A percentile compares a stretch with the other conserved stretches of the same genome.
phyloP scores from a whole-genome alignment of 2,797 vertebrate species.

The Enteromius unitaeniatus region DNA sequence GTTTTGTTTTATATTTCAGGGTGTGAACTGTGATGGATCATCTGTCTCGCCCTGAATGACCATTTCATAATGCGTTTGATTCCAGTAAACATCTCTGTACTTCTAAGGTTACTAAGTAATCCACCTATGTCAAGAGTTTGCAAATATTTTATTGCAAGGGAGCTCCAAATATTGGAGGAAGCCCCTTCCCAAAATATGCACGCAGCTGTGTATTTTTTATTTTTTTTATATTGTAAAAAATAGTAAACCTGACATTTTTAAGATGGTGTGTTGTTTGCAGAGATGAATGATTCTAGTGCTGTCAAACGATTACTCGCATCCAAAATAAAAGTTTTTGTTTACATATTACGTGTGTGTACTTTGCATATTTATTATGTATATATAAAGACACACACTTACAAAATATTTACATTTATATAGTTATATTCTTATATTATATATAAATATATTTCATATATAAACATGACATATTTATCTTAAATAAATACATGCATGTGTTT shows the following conservation, averaged over 20 bases:
- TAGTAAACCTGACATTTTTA: neutral
- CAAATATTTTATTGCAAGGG: neutral
- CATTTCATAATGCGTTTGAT: slow-evolving; percentile 40
- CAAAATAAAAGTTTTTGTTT: no score
- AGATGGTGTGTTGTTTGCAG: neutral
- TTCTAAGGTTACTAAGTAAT: slow-evolving; percentile 24
- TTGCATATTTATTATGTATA: no score
- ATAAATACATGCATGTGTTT: no score
- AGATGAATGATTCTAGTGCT: neutral
- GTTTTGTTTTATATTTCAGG: slow-evolving; percentile 52
- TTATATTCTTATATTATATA: no score
- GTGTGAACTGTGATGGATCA: slow-evolving; percentile 57
- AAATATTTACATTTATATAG: no score
- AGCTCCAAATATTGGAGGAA: neutral
- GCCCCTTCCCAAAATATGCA: neutral
- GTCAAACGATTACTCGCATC: no score
- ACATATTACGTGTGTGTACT: no score
- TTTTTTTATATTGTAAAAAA: neutral
- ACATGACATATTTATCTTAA: no score
- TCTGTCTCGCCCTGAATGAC: slow-evolving; percentile 51
- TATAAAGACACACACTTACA: no score
- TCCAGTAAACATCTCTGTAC: slow-evolving; percentile 25
- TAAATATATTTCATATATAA: no score
- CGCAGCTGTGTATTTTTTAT: slow-evolving; percentile 5
- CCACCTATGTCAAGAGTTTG: neutral